Base-by-base conservation (phyloP, 2,113 vertebrate genomes). In the Zapornia atra region DNA sequence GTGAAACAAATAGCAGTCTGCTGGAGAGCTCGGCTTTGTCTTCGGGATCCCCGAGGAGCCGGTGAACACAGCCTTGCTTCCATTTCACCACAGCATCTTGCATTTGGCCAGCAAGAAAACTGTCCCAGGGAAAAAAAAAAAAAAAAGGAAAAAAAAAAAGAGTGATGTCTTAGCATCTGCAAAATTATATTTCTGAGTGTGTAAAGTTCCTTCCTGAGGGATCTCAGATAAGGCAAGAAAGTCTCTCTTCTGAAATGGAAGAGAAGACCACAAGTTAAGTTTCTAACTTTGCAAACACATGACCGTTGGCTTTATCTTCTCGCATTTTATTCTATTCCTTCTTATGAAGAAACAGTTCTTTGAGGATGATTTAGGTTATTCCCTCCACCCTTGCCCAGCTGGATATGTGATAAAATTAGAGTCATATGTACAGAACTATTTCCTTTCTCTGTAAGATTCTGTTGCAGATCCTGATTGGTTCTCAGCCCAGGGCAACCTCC, bases 341-440 rank as follows among this genome's bases (percentile, higher is more conserved):
- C 40, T 60, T 79, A 59, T 26, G 71, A 92, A 64, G 48, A 57
- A 50, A 29, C 14, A 40, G 24, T 53, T 81, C 21, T 89, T 86
- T 94, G 64, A 92, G 51, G n/a, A 75, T 46, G 28, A 81, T 66
- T 64, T 63, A 85, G 60, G 48, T 94, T 92, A 80, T 64, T 64
- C 24, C 28, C 42, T 83, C 73, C 61, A 91, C 53, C 20, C 53
- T 82, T 94, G n/a, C 65, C 29, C 71, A 86, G 89, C 14, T 88
- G 89, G 82, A 79, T 60, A 64, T 56, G 28, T 77, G 79, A 69
- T 44, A 93, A 96, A 96, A 90, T 92, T 90, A 90, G 36, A 90
- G 36, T 86, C 17, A 40, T 6, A 69, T 17, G 16, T 60, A 66
- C 38, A 59, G 38, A 78, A 73, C 5, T 17, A 42, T 92, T 82